phyloP scores from a whole-genome alignment of 1,140 invertebrate genomes.

The Brachionus plicatilis region DNA sequence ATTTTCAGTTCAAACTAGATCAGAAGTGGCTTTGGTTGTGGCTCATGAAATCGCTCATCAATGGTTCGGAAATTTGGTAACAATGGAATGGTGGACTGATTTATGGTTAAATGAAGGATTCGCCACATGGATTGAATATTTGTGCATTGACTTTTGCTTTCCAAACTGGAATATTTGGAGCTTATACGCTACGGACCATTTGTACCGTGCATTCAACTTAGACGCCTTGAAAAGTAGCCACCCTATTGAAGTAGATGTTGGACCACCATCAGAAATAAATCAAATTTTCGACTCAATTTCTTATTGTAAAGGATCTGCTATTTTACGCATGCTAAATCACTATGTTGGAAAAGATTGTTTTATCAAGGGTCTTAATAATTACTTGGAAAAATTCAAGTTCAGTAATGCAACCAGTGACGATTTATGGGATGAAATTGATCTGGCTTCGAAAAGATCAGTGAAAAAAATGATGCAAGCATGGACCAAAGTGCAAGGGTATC shows the following conservation, averaged over 20 bases:
- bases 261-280: conserved; percentile 54
- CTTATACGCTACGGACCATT: conserved; percentile 52
- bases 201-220: conserved; percentile 51
- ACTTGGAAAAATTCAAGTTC: conserved; percentile 80
- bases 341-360: conserved; percentile 87
- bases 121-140: conserved; percentile 49
- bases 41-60: conserved; percentile 75
- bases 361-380: conserved; percentile 83
- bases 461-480: conserved; percentile 85
- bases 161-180: conserved; percentile 60
- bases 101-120: conserved; percentile 57
- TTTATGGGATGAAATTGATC: conserved; percentile 81
- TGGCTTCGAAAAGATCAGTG: conserved; percentile 82
- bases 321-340: conserved; percentile 91
- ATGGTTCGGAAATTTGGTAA: conserved; percentile 58
- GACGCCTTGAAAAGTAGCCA: conserved; percentile 56
- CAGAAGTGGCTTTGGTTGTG: conserved; percentile 80
- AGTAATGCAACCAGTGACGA: conserved; percentile 87
- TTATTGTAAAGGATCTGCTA: conserved; percentile 62
- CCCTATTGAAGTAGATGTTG: conserved; percentile 56
- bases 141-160: conserved; percentile 50
- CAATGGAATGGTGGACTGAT: conserved; percentile 66
- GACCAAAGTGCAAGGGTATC: conserved; percentile 71
- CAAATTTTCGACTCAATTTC: conserved; percentile 59
- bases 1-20: conserved; percentile 70